A percentile compares a stretch with the other conserved stretches of the same genome.
Evolutionary conservation across 2,113 vertebrate species (phyloP).

Genomic region (Dicaeum eximium): DNA sequence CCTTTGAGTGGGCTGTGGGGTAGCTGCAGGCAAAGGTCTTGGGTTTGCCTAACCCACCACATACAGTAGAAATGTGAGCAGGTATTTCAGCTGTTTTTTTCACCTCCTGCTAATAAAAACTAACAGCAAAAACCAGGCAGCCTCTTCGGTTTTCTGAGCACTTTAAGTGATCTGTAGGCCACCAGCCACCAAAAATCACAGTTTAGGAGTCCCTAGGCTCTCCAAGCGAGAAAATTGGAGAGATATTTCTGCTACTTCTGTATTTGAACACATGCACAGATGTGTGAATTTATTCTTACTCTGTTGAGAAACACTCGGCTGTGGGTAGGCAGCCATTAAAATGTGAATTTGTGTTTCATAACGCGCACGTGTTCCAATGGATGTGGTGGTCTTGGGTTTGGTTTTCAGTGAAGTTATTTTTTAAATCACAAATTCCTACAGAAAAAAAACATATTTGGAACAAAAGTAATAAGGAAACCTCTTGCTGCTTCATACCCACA

Average conservation of each 20-base stretch:
- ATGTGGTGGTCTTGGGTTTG: neutral
- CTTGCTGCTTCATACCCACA: neutral
- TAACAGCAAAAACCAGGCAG: neutral
- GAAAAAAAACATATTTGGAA: neutral
- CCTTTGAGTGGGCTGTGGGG: neutral
- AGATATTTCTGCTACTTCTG: constrained; percentile 22
- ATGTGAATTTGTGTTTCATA: neutral
- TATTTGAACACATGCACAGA: constrained; percentile 4
- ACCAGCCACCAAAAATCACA: constrained; percentile 3
- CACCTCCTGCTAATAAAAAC: constrained; percentile 15
- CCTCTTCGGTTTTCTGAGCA: neutral
- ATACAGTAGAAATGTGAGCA: neutral
- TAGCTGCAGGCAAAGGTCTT: neutral
- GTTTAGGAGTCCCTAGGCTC: constrained; percentile 21
- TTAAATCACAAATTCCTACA: neutral
- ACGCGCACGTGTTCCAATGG: neutral
- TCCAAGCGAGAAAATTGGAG: neutral
- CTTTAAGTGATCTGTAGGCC: neutral
- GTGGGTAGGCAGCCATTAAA: constrained; percentile 4
- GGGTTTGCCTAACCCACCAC: neutral
- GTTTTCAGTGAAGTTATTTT: neutral
- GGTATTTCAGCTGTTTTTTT: neutral
- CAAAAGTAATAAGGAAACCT: neutral
- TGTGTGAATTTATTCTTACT: constrained; percentile 11
- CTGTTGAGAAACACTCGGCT: constrained; percentile 12